phyloP scores from a whole-genome alignment of 2,797 vertebrate genomes.

The Onychomys leucogaster region DNA sequence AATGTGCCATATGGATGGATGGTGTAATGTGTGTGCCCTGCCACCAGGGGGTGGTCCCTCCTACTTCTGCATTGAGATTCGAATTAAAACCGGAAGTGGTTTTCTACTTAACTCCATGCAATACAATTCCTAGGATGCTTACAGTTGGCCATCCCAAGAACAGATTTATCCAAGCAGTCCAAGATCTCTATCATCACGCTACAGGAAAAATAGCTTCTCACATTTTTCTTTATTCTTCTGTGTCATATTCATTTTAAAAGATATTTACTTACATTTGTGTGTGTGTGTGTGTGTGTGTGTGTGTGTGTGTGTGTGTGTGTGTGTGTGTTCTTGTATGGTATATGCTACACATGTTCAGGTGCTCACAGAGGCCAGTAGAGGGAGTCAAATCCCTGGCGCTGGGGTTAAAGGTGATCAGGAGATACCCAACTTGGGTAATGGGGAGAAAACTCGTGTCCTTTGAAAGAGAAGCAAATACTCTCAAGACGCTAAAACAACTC shows the following conservation, averaged over 20 bases:
- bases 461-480: neutral
- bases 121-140: neutral
- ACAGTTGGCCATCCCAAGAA: neutral
- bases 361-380: neutral
- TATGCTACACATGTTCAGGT: neutral
- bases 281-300: neutral
- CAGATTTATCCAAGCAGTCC: neutral
- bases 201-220: neutral
- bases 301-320: too few relatives aligned
- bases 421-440: too few relatives aligned
- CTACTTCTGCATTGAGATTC: neutral
- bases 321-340: neutral
- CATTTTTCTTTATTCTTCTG: slow-evolving; percentile 19
- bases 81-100: slow-evolving; percentile 16
- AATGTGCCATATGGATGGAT: neutral
- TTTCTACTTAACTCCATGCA: neutral
- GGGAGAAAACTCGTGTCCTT: neutral
- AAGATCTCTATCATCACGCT: neutral
- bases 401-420: neutral
- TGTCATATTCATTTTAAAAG: neutral
- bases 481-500: neutral
- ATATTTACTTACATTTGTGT: too few relatives aligned
- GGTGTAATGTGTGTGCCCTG: slow-evolving; percentile 26
- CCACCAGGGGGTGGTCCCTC: slow-evolving; percentile 33
- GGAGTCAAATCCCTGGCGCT: too few relatives aligned